These are phyloP conservation scores for Hexactinellida sp. DNA, from an alignment of 37 sponge, comb jelly and placozoan genomes.

Conservation along the genomic window DNA sequence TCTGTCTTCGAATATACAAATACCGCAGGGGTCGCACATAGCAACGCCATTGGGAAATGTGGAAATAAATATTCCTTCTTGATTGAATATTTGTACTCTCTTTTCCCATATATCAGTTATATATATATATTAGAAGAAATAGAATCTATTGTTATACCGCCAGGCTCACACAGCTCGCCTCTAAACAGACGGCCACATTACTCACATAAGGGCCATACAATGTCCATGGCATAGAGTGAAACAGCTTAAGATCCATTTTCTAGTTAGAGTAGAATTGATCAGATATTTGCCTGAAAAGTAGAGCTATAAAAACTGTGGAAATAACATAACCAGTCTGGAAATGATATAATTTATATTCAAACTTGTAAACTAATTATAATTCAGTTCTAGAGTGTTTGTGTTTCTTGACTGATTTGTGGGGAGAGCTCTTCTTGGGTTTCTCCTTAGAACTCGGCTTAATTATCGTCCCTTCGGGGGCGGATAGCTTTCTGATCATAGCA, in stretches of 20 bases:
- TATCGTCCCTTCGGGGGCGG: not conserved
- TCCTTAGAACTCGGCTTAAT: not conserved
- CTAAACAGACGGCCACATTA: no score
- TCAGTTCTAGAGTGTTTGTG: not conserved
- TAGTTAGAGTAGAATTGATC: no score
- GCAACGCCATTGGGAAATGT: not conserved
- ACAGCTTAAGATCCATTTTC: no score
- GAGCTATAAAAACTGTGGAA: no score
- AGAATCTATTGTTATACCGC: not conserved
- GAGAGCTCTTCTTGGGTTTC: not conserved
- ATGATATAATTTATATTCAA: no score
- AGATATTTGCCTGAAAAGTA: no score
- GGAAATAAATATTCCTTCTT: not conserved
- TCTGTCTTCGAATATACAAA: not conserved
- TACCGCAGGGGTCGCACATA: not conserved
- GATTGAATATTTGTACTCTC: not conserved
- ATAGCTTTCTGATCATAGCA: slow-evolving; percentile 4
- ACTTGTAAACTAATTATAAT: not conserved
- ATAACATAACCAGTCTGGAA: no score
- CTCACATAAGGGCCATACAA: no score
- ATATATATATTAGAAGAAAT: not conserved
- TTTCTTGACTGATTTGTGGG: not conserved
- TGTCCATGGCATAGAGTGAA: no score
- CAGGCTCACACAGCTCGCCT: not conserved
- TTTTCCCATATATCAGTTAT: not conserved